Evolutionary conservation across 2,888 invertebrate species (phyloP).

Genomic region (Drosophila bunnanda): DNA sequence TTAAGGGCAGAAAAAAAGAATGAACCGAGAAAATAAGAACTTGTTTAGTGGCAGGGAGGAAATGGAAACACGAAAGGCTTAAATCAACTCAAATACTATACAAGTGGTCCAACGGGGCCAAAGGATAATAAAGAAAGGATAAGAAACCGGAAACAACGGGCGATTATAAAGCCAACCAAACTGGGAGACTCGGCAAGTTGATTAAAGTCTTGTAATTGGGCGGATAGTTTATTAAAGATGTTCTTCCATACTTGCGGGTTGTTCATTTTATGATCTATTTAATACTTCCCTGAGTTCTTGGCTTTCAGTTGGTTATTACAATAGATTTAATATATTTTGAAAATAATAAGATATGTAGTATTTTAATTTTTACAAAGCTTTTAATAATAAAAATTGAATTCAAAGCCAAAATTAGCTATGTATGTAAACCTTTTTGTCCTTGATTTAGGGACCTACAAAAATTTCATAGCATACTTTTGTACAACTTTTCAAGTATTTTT

Average conservation of each 20-base stretch:
- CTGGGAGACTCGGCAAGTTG: slow-evolving; percentile 18
- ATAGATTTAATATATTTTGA: too few relatives aligned
- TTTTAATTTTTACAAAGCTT: too few relatives aligned
- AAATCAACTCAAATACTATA: slow-evolving; percentile 38
- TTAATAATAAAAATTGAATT: too few relatives aligned
- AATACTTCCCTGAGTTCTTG: too few relatives aligned
- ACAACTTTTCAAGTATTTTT: too few relatives aligned
- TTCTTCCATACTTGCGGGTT: not conserved
- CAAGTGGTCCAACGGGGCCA: slow-evolving; percentile 23
- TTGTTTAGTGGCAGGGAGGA: slow-evolving; percentile 29
- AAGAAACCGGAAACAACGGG: slow-evolving; percentile 10
- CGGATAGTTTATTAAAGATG: slow-evolving; percentile 24
- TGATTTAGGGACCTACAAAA: too few relatives aligned
- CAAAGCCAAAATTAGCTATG: too few relatives aligned
- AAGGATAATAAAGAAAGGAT: slow-evolving; percentile 15
- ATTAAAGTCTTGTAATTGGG: slow-evolving; percentile 42
- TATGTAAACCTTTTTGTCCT: too few relatives aligned
- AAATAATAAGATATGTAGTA: too few relatives aligned
- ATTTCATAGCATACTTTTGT: too few relatives aligned
- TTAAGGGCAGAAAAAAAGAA: slow-evolving; percentile 26
- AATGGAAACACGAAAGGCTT: slow-evolving; percentile 37
- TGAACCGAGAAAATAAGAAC: slow-evolving; percentile 27
- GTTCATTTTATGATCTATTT: not conserved
- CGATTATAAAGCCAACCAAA: slow-evolving; percentile 34
- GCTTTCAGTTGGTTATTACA: not conserved